These are phyloP conservation scores for Bombyx huttoni DNA, from an alignment of 2,888 invertebrate genomes.

Conservation along the genomic window DNA sequence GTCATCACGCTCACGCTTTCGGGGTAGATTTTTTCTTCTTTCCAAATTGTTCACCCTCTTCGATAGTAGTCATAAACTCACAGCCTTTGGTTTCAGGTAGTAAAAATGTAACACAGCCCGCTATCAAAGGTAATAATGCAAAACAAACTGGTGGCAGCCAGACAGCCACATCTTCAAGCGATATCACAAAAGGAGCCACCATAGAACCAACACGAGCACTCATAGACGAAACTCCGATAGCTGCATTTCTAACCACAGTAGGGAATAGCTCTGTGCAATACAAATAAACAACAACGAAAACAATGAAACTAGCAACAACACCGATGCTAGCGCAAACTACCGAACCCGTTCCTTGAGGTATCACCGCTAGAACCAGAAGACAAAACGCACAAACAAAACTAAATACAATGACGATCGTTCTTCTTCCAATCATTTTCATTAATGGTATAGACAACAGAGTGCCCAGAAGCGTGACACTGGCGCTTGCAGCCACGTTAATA, in stretches of 20 bases:
- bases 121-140: constrained; percentile 77
- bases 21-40: constrained; percentile 16
- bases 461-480: constrained; percentile 73
- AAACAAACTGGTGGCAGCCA: constrained; percentile 82
- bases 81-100: constrained; percentile 86
- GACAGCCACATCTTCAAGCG: constrained; percentile 50
- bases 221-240: constrained; percentile 91
- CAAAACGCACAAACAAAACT: constrained; percentile 75
- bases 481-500: constrained; percentile 84
- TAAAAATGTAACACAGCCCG: constrained; percentile 64
- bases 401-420: constrained; percentile 74
- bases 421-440: constrained; percentile 77
- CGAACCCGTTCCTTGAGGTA: constrained; percentile 50
- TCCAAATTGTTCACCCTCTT: constrained; percentile 79
- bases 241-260: constrained; percentile 88
- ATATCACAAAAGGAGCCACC: constrained; percentile 85
- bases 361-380: constrained; percentile 72
- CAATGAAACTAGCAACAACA: constrained; percentile 85
- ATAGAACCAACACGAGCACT: constrained; percentile 89
- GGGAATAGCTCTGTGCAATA: constrained; percentile 91
- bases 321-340: constrained; percentile 79
- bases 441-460: constrained; percentile 75
- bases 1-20: not conserved
- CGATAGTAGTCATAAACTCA: constrained; percentile 83
- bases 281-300: constrained; percentile 88